Evolutionary conservation across 1,140 invertebrate species (phyloP), one percentile per base, ranked within the genome.

Genomic region (Macrocentrus cingulum): DNA sequence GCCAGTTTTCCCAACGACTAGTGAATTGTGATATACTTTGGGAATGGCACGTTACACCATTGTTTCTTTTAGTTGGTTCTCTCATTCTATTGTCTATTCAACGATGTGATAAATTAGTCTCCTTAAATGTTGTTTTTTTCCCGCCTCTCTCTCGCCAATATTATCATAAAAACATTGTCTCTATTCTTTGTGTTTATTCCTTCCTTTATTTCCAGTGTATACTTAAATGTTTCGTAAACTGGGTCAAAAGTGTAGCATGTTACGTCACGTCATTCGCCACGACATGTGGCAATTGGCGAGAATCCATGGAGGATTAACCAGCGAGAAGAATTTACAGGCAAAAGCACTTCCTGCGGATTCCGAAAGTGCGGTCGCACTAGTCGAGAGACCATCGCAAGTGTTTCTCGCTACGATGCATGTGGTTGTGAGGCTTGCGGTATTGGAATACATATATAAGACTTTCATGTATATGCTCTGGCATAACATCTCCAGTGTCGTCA

Each of bases 281-380:
- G 15, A 23, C 16, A n/a, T 42, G 23, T 34, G 3, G 19, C 23
- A 51, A 54, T 49, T 9, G 49, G 42, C 54, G 37, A 44, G 16
- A 15, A 19, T 45, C 51, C n/a, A 41, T 25, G 16, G 25, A 13
- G 59, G n/a, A 42, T 54, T 55, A 45, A 60, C 37, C 52, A 16
- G 13, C n/a, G n/a, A 29, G 42, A 56, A 61, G 46, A 50, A 56
- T 56, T 56, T 51, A 56, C 53, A 61, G 52, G 59, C 53, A 45
- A 61, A 61, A 51, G 59, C 53, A 61, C 53, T 56, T 56, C 53
- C 58, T 49, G 22, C 2, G 37, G 52, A 56, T 56, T 36, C 44
- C 25, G 41, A 52, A 19, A 49, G 8, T 25, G 46, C 11, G 15
- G 36, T 45, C 8, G 48, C 51, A 29, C 29, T 19, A 23, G 25